Conservation (phyloP, 2,113 vertebrate species). For the Microcebus ravelobensis region DNA sequence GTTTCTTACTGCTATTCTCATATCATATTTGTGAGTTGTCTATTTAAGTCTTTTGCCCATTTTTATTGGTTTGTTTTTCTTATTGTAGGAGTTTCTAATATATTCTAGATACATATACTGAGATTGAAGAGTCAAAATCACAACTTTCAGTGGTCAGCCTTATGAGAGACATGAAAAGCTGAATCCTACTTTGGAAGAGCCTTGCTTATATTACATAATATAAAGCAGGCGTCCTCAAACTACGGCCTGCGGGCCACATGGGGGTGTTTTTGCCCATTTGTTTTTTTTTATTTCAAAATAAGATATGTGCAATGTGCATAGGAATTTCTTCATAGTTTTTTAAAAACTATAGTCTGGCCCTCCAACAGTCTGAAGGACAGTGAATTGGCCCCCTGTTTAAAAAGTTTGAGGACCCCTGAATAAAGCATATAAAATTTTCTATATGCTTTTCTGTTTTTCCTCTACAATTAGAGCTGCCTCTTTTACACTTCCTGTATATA, state of each 20-base stretch:
- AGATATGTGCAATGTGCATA: too few relatives aligned
- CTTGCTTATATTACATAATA: neutral
- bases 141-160: neutral
- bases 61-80: neutral
- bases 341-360: too few relatives aligned
- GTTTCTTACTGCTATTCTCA: neutral
- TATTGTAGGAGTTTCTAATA: neutral
- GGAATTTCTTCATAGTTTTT: too few relatives aligned
- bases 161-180: neutral
- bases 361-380: too few relatives aligned
- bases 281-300: too few relatives aligned
- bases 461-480: neutral
- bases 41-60: neutral
- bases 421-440: neutral
- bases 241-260: too few relatives aligned
- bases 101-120: neutral
- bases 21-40: neutral
- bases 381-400: too few relatives aligned
- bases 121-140: neutral
- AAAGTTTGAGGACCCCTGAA: too few relatives aligned
- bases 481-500: neutral
- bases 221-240: too few relatives aligned
- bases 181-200: neutral
- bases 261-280: too few relatives aligned
- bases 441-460: neutral